Conservation (phyloP, 2,888 invertebrate genomes). For the Sphinx pinastri region DNA sequence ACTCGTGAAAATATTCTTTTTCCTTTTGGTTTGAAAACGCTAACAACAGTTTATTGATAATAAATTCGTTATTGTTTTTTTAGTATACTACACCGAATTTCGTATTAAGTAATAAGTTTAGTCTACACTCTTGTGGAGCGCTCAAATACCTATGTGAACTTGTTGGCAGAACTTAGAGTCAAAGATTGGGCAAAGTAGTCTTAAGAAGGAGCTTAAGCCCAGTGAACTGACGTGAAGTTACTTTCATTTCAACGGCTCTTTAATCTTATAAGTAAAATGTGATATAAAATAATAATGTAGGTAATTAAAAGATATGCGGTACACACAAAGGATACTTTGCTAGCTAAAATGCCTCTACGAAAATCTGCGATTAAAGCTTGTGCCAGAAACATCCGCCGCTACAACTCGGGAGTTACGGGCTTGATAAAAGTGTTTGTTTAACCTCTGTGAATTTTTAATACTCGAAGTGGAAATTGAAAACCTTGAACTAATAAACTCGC, state of each 20-base stretch:
- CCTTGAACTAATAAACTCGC: slow-evolving; percentile 36
- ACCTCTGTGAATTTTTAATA: slow-evolving; percentile 42
- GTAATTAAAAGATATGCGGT: not conserved
- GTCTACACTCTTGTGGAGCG: too few species aligned
- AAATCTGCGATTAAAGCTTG: slow-evolving; percentile 64
- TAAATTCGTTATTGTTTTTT: too few species aligned
- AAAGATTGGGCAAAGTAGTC: too few species aligned
- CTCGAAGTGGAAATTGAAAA: slow-evolving; percentile 33
- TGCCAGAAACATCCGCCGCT: slow-evolving; percentile 55
- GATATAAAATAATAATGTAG: not conserved
- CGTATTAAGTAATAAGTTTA: too few species aligned
- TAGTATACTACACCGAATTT: too few species aligned
- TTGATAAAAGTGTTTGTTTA: slow-evolving; percentile 50
- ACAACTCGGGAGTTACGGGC: slow-evolving; percentile 38
- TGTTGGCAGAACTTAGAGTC: too few species aligned
- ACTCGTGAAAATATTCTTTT: too few species aligned
- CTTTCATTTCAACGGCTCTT: not conserved
- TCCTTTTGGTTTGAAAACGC: too few species aligned
- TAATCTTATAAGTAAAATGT: not conserved
- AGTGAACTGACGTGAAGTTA: not conserved
- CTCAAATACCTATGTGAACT: too few species aligned
- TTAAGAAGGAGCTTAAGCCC: too few species aligned
- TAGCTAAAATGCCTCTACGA: not conserved
- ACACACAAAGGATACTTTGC: slow-evolving; percentile 3
- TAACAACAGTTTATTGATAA: too few species aligned